Base-by-base conservation (phyloP, 2,113 vertebrate genomes). In the Gavialis gangeticus region DNA sequence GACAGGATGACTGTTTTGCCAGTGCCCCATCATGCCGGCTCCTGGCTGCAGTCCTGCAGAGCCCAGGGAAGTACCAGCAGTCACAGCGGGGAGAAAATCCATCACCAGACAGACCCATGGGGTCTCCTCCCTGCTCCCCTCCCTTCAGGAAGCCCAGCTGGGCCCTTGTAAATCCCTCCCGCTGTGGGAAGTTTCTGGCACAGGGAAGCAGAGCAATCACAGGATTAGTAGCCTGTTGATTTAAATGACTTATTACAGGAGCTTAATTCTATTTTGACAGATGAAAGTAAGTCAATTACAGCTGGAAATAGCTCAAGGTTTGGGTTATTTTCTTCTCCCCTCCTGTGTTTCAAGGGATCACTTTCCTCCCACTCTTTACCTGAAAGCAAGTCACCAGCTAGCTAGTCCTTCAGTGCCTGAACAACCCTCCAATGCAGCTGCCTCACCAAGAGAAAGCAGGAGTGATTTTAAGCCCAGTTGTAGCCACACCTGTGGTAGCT, bases 211-310 rank as follows among this genome's bases (percentile, higher is more conserved):
- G n/a, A 93, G 87, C 87, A 89, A 93, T 93, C 93, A 92, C 22
- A 89, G 96, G 96, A 97, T 97, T 97, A 98, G 92, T 90, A 97
- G 96, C 88, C 94, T 96, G 96, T 97, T 98, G 98, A 97, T 98
- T 98, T 97, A 98, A 97, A 97, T 88, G 89, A 96, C 96, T 97
- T 97, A 97, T 97, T 98, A 97, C 92, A 94, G 95, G 76, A 84
- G 95, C 97, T 97, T 97, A 98, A 96, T 97, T 98, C 96, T 97
- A 97, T 98, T 98, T 98, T 98, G 98, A 97, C 97, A 97, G 92
- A 97, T 94, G 89, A 97, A 98, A 98, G 95, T 95, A 96, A 98
- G 96, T 96, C 96, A 97, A 92, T 98, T 98, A 98, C 37, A 94
- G 85, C 96, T 96, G 94, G 95, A 97, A 98, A 97, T 95, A 97